A percentile compares a stretch with the other conserved stretches of the same genome.
These are phyloP conservation scores for Morus bassanus DNA, from an alignment of 2,797 vertebrate genomes.

Conservation along the genomic window DNA sequence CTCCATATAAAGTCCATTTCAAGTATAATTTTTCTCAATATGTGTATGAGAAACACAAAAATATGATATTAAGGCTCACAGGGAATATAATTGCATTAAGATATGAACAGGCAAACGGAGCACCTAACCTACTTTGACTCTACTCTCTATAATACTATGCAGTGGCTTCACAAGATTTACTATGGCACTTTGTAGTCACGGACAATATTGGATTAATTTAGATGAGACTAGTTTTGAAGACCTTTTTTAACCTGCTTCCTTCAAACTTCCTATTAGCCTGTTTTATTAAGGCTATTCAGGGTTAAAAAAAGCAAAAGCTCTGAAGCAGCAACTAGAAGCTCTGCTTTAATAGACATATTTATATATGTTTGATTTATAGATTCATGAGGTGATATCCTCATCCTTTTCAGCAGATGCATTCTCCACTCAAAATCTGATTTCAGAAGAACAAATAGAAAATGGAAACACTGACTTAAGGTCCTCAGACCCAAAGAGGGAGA, in stretches of 20 bases:
- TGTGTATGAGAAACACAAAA: background rate
- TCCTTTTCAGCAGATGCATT: background rate
- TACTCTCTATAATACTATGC: background rate
- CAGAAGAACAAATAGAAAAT: background rate
- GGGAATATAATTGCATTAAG: background rate
- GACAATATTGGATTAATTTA: background rate
- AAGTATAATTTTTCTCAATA: background rate
- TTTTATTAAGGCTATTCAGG: background rate
- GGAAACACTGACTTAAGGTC: background rate
- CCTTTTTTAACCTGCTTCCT: background rate
- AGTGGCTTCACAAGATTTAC: background rate
- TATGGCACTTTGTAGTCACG: background rate
- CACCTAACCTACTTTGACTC: background rate
- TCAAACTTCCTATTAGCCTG: background rate
- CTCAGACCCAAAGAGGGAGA: background rate
- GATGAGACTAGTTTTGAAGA: background rate
- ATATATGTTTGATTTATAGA: background rate
- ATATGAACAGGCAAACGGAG: background rate
- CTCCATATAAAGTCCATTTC: background rate
- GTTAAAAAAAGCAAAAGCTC: background rate
- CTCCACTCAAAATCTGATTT: background rate
- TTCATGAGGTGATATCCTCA: background rate
- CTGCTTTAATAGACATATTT: background rate
- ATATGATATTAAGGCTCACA: background rate
- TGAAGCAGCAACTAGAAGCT: background rate